Evolutionary conservation across 2,113 vertebrate species (phyloP).

Genomic region (Mustela nigripes): DNA sequence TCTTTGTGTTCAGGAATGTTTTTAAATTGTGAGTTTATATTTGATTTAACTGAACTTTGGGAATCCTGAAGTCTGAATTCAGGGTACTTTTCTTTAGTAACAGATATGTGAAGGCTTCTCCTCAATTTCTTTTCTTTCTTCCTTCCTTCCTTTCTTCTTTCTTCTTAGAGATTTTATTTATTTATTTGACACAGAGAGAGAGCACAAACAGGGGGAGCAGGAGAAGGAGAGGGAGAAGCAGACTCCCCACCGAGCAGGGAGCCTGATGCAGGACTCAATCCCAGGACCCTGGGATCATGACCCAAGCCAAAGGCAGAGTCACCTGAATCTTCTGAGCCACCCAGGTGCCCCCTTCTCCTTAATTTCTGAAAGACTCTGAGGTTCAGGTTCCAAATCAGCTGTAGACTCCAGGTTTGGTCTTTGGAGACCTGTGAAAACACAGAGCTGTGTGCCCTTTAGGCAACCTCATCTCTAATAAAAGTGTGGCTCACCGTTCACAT

Average conservation of each 20-base stretch:
- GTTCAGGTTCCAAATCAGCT: not conserved
- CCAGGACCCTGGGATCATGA: no score
- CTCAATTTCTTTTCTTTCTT: not conserved
- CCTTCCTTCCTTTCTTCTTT: no score
- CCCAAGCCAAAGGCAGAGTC: no score
- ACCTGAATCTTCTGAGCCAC: no score
- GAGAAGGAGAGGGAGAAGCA: no score
- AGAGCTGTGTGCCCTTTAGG: not conserved
- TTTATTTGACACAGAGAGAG: no score
- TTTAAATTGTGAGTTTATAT: not conserved
- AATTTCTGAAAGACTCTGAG: not conserved
- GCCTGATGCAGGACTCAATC: no score
- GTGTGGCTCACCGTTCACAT: not conserved
- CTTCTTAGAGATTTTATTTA: no score
- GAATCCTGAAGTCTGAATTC: not conserved
- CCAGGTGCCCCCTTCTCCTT: no score
- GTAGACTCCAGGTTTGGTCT: not conserved
- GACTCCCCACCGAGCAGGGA: no score
- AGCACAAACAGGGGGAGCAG: no score
- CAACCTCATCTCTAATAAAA: not conserved
- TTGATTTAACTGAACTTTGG: not conserved
- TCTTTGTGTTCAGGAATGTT: conserved; percentile 12
- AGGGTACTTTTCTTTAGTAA: not conserved
- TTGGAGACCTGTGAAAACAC: not conserved
- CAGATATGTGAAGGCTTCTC: not conserved